Percentiles rank a stretch among this genome's conserved stretches.
Conservation (phyloP, 1,140 invertebrate species). For the Papilio xuthus region DNA sequence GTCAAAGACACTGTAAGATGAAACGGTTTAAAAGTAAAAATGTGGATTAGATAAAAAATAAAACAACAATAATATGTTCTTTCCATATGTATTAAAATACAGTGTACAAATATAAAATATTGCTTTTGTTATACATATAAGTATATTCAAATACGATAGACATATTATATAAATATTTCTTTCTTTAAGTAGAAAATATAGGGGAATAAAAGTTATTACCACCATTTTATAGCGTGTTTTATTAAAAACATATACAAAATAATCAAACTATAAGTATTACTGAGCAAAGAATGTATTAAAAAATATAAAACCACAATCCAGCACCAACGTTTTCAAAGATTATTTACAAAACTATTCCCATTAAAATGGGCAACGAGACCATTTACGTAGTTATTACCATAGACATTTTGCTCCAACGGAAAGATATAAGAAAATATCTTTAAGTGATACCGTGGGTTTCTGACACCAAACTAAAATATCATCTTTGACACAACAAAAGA, state of each 20-base stretch:
- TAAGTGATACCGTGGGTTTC: too few relatives aligned
- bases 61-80: constrained; percentile 12
- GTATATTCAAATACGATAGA: background rate
- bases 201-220: background rate
- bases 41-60: background rate
- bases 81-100: constrained; percentile 26
- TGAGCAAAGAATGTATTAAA: constrained; percentile 38
- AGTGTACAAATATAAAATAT: constrained; percentile 21
- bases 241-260: constrained; percentile 18
- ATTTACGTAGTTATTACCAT: too few relatives aligned
- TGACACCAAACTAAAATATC: too few relatives aligned
- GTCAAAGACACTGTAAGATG: background rate
- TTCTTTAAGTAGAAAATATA: background rate
- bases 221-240: constrained; percentile 9
- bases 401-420: background rate
- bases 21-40: background rate
- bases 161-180: background rate
- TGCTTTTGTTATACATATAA: background rate
- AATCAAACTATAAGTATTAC: constrained; percentile 34
- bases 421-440: background rate
- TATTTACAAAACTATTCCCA: background rate
- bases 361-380: background rate
- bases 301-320: constrained; percentile 38
- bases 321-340: constrained; percentile 34
- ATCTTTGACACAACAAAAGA: too few relatives aligned